A percentile compares a stretch with the other conserved stretches of the same genome.
Conservation (phyloP, 2,113 vertebrate species). For the Vicugna pacos region DNA sequence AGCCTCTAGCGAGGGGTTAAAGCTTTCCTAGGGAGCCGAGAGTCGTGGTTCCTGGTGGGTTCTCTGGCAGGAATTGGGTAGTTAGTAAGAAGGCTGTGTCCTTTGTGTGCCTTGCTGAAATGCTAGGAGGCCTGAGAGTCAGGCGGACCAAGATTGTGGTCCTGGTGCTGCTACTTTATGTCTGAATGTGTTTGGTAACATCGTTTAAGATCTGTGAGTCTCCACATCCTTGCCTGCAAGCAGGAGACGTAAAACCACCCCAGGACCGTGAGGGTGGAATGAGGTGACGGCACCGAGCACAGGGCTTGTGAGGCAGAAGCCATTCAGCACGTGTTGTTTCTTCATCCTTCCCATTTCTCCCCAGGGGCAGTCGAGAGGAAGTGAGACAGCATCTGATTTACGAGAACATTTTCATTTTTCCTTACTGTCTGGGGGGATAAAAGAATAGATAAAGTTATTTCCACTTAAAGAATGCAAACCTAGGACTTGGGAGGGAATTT, state of each 20-base stretch:
- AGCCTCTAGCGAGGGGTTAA: background rate
- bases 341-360: conserved; percentile 25
- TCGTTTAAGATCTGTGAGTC: background rate
- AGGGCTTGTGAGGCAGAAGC: background rate
- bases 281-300: background rate
- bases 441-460: background rate
- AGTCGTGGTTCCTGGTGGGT: background rate
- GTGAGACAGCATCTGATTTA: background rate
- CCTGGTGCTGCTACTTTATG: background rate
- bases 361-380: background rate
- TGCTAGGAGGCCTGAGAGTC: background rate
- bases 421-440: background rate
- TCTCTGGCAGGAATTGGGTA: background rate
- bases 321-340: background rate
- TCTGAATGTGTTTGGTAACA: background rate
- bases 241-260: background rate
- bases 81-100: background rate
- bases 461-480: conserved; percentile 40
- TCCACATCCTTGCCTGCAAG: conserved; percentile 1
- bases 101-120: background rate
- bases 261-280: background rate
- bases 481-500: background rate
- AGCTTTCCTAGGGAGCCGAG: background rate
- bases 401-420: background rate
- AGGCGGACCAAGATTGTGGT: background rate